Conservation (phyloP, 2,113 vertebrate genomes). For the Rhipidura dahli region DNA sequence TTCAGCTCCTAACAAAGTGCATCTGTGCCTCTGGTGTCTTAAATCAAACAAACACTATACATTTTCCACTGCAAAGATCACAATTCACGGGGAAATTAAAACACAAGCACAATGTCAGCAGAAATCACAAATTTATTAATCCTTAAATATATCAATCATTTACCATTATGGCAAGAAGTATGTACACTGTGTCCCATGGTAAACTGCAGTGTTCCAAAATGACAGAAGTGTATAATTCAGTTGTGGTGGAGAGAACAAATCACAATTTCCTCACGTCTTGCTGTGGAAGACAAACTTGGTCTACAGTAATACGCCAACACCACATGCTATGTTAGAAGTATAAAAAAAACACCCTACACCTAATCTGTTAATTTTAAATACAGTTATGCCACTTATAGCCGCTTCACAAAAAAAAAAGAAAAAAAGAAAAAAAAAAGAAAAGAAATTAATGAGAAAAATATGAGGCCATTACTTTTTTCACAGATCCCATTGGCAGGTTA, state of each 20-base stretch:
- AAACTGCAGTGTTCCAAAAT: slow-evolving; percentile 79
- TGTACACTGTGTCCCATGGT: slow-evolving; percentile 80
- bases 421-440: neutral
- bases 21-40: neutral
- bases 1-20: neutral
- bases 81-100: slow-evolving; percentile 20
- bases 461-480: slow-evolving; percentile 74
- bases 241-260: slow-evolving; percentile 73
- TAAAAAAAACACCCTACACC: slow-evolving; percentile 62
- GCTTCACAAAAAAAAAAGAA: slow-evolving; percentile 63
- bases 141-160: slow-evolving; percentile 85
- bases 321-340: slow-evolving; percentile 77
- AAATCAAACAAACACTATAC: neutral
- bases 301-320: slow-evolving; percentile 75
- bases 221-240: slow-evolving; percentile 66
- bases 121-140: slow-evolving; percentile 92
- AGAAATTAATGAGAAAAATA: slow-evolving; percentile 59
- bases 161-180: slow-evolving; percentile 83
- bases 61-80: neutral
- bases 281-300: slow-evolving; percentile 78
- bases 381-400: slow-evolving; percentile 74
- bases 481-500: slow-evolving; percentile 80
- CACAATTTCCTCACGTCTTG: slow-evolving; percentile 70
- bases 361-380: slow-evolving; percentile 71
- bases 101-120: slow-evolving; percentile 69